A percentile compares a stretch with the other conserved stretches of the same genome.
These are phyloP conservation scores for Musca domestica DNA, from an alignment of 1,140 invertebrate genomes.

Conservation along the genomic window DNA sequence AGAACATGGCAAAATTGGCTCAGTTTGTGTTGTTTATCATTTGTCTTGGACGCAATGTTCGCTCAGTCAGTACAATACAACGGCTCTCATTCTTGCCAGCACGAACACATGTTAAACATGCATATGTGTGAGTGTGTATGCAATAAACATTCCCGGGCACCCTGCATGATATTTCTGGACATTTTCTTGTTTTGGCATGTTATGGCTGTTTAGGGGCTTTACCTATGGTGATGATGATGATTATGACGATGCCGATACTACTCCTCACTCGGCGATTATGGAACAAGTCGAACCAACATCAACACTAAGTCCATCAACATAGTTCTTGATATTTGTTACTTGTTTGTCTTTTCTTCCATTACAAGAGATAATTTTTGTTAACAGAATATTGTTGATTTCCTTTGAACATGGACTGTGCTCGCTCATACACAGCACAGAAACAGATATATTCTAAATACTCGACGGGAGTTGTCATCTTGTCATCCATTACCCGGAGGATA, in stretches of 20 bases:
- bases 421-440: background rate
- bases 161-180: background rate
- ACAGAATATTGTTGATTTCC: conserved; percentile 16
- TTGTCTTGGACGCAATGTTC: no score
- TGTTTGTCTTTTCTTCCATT: conserved; percentile 4
- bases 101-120: background rate
- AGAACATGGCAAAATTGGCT: no score
- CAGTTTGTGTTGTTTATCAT: no score
- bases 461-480: conserved; percentile 17
- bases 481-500: conserved; percentile 14
- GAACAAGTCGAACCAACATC: background rate
- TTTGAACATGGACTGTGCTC: background rate
- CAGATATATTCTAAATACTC: conserved; percentile 10
- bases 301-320: conserved; percentile 3
- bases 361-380: conserved; percentile 6
- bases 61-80: no score
- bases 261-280: no score
- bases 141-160: background rate
- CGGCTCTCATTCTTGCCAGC: no score
- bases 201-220: conserved; percentile 5
- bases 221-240: no score
- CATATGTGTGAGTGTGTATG: background rate
- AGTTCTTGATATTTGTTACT: conserved; percentile 1
- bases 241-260: no score
- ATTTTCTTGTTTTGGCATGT: background rate